These are phyloP conservation scores for Cololabis saira DNA, from an alignment of 2,113 vertebrate genomes.

Conservation along the genomic window DNA sequence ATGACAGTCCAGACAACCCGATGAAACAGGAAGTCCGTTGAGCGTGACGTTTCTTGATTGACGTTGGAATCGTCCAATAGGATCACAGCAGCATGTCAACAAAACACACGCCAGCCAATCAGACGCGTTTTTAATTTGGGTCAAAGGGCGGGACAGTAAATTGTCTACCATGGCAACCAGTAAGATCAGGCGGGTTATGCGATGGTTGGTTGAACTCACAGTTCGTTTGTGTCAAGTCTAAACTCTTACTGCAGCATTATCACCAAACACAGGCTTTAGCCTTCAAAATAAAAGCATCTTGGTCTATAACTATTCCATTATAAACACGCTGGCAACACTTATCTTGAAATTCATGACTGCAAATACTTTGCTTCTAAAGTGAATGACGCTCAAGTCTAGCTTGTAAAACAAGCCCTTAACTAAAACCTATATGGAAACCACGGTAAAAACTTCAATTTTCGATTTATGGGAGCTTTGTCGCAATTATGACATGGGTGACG, in stretches of 20 bases:
- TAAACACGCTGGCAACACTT: slow-evolving; percentile 3
- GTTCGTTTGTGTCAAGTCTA: slow-evolving; percentile 22
- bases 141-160: slow-evolving; percentile 49
- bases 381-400: neutral
- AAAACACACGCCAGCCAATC: slow-evolving; percentile 46
- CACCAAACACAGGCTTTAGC: neutral
- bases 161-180: slow-evolving; percentile 75
- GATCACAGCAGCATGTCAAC: neutral
- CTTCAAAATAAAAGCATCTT: slow-evolving; percentile 43
- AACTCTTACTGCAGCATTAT: neutral
- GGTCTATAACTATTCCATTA: too few relatives aligned
- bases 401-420: slow-evolving; percentile 8
- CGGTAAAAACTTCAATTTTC: slow-evolving; percentile 21
- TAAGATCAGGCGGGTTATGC: slow-evolving; percentile 43
- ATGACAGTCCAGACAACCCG: slow-evolving; percentile 63
- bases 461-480: neutral
- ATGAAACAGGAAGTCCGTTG: slow-evolving; percentile 60
- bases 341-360: slow-evolving; percentile 43
- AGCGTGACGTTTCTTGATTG: slow-evolving; percentile 25
- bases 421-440: neutral
- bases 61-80: slow-evolving; percentile 52
- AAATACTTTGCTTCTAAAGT: neutral
- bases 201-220: slow-evolving; percentile 37
- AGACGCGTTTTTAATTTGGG: neutral
- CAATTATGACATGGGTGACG: neutral